Conservation (phyloP, 2,113 vertebrate species). For the Rutilus rutilus region DNA sequence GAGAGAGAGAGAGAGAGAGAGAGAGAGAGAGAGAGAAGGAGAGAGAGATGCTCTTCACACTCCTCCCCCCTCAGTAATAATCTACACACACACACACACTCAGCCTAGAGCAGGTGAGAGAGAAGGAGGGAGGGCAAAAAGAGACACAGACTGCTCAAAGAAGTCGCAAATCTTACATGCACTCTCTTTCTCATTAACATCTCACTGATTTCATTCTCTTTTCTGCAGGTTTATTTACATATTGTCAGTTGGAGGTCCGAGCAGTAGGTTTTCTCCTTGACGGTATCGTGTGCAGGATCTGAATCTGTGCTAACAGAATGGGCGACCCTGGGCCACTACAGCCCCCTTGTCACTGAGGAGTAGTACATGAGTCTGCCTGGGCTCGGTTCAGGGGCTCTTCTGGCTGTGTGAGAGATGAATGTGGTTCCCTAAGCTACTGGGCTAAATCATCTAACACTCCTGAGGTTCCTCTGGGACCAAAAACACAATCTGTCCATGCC, state of each 20-base stretch:
- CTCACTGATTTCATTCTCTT: conserved; percentile 66
- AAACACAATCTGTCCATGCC: conserved; percentile 29
- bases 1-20: conserved; percentile 20
- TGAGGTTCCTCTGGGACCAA: conserved; percentile 29
- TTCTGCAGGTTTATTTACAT: conserved; percentile 84
- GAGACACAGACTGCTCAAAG: conserved; percentile 31
- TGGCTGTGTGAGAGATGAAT: conserved; percentile 1
- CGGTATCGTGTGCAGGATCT: conserved; percentile 22
- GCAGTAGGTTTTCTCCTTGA: conserved; percentile 55
- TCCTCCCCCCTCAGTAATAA: conserved; percentile 42
- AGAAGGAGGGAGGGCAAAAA: conserved; percentile 43
- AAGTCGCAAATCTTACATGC: conserved; percentile 34
- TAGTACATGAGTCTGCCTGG: not conserved
- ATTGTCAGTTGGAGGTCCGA: conserved; percentile 75
- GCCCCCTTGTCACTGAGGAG: not conserved
- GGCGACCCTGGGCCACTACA: not conserved
- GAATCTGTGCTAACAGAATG: conserved; percentile 43
- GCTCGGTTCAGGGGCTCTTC: not conserved
- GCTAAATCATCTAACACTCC: conserved; percentile 35
- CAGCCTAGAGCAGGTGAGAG: conserved; percentile 40
- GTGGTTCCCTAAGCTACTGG: not conserved
- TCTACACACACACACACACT: conserved; percentile 34
- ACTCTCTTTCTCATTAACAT: conserved; percentile 45
- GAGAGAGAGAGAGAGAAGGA: not conserved
- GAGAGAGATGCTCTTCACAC: conserved; percentile 37